Base-by-base conservation (phyloP, 2,888 invertebrate genomes). In the Spisula subtruncata region DNA sequence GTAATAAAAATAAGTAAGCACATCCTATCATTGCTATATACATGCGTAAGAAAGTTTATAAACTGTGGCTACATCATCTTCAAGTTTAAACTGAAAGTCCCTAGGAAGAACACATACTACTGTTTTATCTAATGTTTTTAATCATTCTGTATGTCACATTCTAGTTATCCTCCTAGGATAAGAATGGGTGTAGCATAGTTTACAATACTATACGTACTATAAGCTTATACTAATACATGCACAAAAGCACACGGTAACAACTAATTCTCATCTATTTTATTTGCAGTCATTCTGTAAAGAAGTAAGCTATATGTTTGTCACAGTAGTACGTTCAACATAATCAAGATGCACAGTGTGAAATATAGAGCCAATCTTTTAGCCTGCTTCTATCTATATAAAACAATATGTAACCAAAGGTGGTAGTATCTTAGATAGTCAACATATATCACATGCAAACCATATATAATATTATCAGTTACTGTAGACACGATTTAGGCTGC, bases 231-330 rank as follows among this genome's bases (percentile, higher is more conserved):
- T 66, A 25, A 4, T 66, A 25, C 25, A n/a, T 66, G 60, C 60
- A 5, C 60, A 25, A 25, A 4, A 41, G 2, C 8, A 66, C 25
- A 66, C n/a, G 25, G 25, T n/a, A 66, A 66, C 12, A 20, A 25
- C 60, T 66, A 25, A 75, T 18, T 32, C 8, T 32, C 75, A 75
- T 75, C 12, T 75, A 35, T 35, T 75, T 75, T 75, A 18, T 75
- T 75, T 75, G 35, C 75, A 75, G 75, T 75, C 75, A 14, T 35
- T 35, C 75, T 75, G 75, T 35, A 32, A 75, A 75, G 32, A 75
- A 75, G 75, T 75, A 75, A 75, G 75, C 16, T 75, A 75, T 35
- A 32, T 75, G 75, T 75, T 75, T 75, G 29, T 75, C 35, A 35
- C 32, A 75, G 75, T 75, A 75, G 75, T 32, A 66, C n/a, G 60